These are phyloP conservation scores for Phrynosoma blainvillii DNA, from an alignment of 2,113 vertebrate genomes.

Conservation along the genomic window DNA sequence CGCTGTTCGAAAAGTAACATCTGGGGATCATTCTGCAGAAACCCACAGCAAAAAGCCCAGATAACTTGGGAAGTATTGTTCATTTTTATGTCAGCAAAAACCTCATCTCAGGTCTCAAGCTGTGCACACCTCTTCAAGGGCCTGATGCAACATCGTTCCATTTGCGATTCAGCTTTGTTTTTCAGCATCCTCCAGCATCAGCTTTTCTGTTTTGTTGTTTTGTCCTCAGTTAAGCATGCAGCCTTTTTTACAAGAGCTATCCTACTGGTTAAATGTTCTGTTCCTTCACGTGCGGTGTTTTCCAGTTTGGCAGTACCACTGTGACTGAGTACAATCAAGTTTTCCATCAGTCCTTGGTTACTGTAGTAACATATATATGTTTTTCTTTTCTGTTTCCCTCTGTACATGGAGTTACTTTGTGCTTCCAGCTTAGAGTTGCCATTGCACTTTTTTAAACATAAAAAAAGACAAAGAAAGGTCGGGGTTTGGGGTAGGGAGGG, in stretches of 20 bases:
- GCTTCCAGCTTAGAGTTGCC: slow-evolving; percentile 76
- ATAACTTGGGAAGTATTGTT: slow-evolving; percentile 44
- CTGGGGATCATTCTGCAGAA: slow-evolving; percentile 64
- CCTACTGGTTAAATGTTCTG: slow-evolving; percentile 77
- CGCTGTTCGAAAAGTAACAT: slow-evolving; percentile 40
- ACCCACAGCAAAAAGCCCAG: slow-evolving; percentile 65
- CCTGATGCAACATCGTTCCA: slow-evolving; percentile 74
- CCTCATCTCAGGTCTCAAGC: slow-evolving; percentile 66
- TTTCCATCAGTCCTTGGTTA: slow-evolving; percentile 76
- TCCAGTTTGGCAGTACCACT: slow-evolving; percentile 76
- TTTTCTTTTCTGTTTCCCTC: slow-evolving; percentile 72
- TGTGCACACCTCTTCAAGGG: slow-evolving; percentile 55
- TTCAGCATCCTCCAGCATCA: slow-evolving; percentile 73
- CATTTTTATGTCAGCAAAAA: slow-evolving; percentile 56
- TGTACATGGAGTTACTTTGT: slow-evolving; percentile 50
- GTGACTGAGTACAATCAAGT: slow-evolving; percentile 81
- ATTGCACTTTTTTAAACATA: slow-evolving; percentile 74
- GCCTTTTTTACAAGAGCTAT: slow-evolving; percentile 72
- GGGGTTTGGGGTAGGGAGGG: slow-evolving; percentile 44
- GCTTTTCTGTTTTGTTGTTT: slow-evolving; percentile 44
- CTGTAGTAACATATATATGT: slow-evolving; percentile 79
- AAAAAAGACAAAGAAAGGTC: slow-evolving; percentile 70
- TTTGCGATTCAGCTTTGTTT: slow-evolving; percentile 74
- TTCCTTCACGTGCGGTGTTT: slow-evolving; percentile 78
- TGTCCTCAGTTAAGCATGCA: slow-evolving; percentile 82